These are phyloP conservation scores for Microcebus jonahi DNA, from an alignment of 2,113 vertebrate species.

Conservation along the genomic window DNA sequence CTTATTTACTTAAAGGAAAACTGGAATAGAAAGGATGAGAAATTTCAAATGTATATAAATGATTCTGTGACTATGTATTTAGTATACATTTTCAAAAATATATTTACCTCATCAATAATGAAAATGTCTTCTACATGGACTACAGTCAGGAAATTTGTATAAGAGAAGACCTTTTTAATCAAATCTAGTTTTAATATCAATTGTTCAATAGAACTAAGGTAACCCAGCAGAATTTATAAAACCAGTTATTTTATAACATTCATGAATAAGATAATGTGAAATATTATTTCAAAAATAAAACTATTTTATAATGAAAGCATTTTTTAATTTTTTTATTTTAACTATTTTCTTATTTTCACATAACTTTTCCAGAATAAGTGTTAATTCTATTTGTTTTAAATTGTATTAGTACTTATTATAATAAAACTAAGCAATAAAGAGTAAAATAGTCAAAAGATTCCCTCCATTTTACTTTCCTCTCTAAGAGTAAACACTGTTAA, in stretches of 20 bases:
- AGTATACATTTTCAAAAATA: background rate
- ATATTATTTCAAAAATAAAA: background rate
- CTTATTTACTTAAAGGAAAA: background rate
- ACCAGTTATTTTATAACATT: background rate
- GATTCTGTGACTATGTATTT: background rate
- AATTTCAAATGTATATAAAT: background rate
- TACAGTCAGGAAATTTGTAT: too few species aligned
- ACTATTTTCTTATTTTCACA: background rate
- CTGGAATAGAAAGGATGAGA: background rate
- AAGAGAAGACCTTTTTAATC: too few species aligned
- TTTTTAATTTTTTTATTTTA: background rate
- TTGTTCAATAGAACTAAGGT: background rate
- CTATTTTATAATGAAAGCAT: background rate
- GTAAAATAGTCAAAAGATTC: background rate
- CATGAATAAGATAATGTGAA: background rate
- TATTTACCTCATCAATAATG: background rate
- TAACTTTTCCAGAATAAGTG: background rate
- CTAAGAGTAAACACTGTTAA: background rate
- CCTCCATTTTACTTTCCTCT: too few species aligned
- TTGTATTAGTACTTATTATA: background rate
- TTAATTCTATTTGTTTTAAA: conserved; percentile 3
- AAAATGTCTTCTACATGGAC: background rate
- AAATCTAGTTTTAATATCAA: background rate
- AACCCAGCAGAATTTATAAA: conserved; percentile 7
- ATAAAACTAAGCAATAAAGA: background rate